phyloP scores from a whole-genome alignment of 2,888 invertebrate genomes.

The Adelognathus sp. region DNA sequence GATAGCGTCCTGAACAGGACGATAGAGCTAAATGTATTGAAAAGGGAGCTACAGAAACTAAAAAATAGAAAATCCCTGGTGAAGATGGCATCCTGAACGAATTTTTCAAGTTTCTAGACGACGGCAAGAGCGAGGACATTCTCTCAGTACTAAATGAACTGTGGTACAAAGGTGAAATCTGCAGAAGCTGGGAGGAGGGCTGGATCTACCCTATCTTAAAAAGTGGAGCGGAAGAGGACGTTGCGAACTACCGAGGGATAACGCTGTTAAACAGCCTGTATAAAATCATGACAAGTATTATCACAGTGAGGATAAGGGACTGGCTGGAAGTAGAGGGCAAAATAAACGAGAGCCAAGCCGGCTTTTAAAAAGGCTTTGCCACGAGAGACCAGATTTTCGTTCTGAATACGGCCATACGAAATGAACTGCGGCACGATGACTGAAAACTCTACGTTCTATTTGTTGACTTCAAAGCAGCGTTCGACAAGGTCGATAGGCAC shows the following conservation, averaged over 20 bases:
- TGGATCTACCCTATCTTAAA: conserved; percentile 27
- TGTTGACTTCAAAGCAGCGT: neutral
- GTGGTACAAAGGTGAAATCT: neutral
- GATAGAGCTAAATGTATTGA: neutral
- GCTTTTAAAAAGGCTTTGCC: conserved; percentile 23
- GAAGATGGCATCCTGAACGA: neutral
- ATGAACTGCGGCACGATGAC: neutral
- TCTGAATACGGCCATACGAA: conserved; percentile 6
- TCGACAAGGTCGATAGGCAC: neutral
- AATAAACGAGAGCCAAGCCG: conserved; percentile 55
- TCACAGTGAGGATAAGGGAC: conserved; percentile 23
- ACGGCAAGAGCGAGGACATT: neutral
- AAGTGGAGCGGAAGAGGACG: conserved; percentile 1
- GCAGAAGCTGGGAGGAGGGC: neutral
- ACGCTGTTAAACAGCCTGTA: conserved; percentile 29
- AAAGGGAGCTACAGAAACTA: neutral
- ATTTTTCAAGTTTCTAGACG: neutral
- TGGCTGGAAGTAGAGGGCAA: conserved; percentile 39
- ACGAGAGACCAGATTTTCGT: conserved; percentile 29
- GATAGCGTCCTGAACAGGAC: neutral
- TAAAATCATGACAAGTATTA: conserved; percentile 35
- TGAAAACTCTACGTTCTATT: neutral
- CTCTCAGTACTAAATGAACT: neutral
- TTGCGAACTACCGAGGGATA: conserved; percentile 38
- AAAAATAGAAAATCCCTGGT: neutral